Percentiles rank a stretch among this genome's conserved stretches.
Conservation (phyloP, 2,113 vertebrate species). For the Isurus oxyrinchus region DNA sequence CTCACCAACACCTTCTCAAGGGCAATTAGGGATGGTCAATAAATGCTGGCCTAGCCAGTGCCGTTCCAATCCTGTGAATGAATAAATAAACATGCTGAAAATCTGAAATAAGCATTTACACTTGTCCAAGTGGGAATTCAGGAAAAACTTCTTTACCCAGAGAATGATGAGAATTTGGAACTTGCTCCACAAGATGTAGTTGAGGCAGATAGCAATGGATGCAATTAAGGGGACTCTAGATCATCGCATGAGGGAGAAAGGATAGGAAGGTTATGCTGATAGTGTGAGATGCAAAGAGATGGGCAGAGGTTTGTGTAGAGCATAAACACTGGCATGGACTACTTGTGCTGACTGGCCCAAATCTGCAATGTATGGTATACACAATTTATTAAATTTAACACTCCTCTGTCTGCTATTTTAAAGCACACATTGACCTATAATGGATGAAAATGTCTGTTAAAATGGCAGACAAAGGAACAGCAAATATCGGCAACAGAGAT, state of each 20-base stretch:
- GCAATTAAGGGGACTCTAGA: neutral
- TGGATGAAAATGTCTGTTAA: neutral
- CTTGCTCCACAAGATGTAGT: neutral
- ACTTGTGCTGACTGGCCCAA: too few species aligned
- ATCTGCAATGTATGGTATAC: neutral
- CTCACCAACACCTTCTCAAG: too few species aligned
- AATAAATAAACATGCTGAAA: too few species aligned
- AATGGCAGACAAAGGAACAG: neutral
- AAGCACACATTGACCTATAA: neutral
- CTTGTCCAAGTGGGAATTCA: too few species aligned
- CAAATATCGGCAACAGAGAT: neutral
- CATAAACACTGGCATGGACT: neutral
- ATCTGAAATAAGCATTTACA: too few species aligned
- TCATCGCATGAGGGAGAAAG: neutral
- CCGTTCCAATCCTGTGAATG: too few species aligned
- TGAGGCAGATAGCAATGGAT: neutral
- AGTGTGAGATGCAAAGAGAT: neutral
- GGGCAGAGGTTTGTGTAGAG: neutral
- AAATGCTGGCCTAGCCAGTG: too few species aligned
- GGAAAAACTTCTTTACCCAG: neutral
- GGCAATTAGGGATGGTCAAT: too few species aligned
- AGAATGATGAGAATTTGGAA: neutral
- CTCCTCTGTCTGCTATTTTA: neutral
- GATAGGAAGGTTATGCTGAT: neutral
- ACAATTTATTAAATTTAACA: neutral